Conservation (phyloP, 2,797 vertebrate species). For the Limosa lapponica region DNA sequence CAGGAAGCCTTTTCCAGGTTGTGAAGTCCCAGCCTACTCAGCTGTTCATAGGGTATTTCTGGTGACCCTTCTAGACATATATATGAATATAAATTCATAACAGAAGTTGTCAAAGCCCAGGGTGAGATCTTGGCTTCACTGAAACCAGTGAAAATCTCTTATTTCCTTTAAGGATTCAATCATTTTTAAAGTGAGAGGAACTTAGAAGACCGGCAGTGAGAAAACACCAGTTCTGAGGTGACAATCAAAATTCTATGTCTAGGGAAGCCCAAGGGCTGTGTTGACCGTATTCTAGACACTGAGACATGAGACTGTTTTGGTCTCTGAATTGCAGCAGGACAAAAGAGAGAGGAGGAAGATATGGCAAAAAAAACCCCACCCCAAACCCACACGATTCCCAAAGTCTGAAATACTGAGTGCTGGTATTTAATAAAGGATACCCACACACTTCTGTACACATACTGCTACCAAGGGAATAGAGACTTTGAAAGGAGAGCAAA, state of each 20-base stretch:
- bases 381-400: not conserved
- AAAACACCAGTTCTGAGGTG: not conserved
- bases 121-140: not conserved
- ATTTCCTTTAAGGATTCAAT: not conserved
- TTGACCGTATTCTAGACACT: not conserved
- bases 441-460: not conserved
- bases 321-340: not conserved
- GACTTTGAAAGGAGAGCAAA: not conserved
- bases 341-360: not conserved
- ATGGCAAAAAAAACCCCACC: not conserved
- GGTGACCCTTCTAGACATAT: not conserved
- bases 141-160: not conserved
- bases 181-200: not conserved
- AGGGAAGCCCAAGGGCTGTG: not conserved
- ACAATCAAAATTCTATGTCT: not conserved
- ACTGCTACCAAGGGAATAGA: not conserved
- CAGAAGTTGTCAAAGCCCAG: not conserved
- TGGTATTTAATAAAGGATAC: not conserved
- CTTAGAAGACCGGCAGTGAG: not conserved
- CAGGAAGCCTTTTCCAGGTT: not conserved
- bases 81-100: not conserved
- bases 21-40: not conserved
- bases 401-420: not conserved
- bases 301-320: not conserved
- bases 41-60: not conserved